These are phyloP conservation scores for Nemurella pictetii DNA, from an alignment of 2,888 invertebrate species.

Conservation along the genomic window DNA sequence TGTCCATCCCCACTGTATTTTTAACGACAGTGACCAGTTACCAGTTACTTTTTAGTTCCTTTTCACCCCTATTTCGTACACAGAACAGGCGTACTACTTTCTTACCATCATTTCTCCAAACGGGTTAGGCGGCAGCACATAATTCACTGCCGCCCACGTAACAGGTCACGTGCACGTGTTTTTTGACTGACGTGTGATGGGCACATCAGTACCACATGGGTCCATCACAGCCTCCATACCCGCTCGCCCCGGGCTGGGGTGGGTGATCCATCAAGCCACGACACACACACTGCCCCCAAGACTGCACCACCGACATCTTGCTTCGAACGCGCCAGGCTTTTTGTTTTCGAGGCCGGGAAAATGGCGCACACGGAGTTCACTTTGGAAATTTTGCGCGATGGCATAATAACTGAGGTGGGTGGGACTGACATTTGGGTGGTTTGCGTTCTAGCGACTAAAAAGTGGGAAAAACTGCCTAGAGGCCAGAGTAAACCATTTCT, in stretches of 20 bases:
- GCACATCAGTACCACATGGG: neutral
- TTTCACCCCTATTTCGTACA: neutral
- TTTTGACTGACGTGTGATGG: neutral
- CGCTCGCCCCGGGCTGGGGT: neutral
- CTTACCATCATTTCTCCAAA: neutral
- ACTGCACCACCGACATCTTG: neutral
- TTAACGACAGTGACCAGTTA: too few species aligned
- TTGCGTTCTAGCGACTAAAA: neutral
- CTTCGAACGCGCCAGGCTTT: neutral
- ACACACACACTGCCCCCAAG: neutral
- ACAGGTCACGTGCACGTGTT: neutral
- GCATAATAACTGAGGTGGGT: neutral
- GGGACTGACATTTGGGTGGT: neutral
- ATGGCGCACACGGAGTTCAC: neutral
- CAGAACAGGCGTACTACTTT: too few species aligned
- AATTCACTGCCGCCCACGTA: neutral
- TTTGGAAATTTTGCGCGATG: neutral
- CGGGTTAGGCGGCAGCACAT: neutral
- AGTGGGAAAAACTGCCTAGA: too few species aligned
- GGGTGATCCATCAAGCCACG: neutral
- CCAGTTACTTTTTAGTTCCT: too few species aligned
- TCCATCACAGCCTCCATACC: neutral
- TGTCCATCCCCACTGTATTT: too few species aligned
- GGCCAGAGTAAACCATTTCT: too few species aligned
- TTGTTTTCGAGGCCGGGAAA: neutral